Evolutionary conservation across 2,113 vertebrate genomes (phyloP), one percentile per base, ranked within the genome.

Genomic region (Marmota flaviventris): DNA sequence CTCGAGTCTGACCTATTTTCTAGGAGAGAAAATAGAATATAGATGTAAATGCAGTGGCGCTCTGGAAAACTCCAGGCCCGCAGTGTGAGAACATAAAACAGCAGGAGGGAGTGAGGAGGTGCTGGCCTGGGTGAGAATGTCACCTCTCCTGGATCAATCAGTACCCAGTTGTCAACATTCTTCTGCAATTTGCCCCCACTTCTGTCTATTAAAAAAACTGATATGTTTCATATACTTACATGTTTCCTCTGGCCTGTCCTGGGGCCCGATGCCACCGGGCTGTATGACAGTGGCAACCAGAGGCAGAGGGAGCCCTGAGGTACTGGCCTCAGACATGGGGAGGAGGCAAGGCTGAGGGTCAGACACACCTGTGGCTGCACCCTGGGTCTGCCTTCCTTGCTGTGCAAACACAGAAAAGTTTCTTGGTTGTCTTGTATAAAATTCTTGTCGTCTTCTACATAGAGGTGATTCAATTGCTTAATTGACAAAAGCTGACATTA

Each of bases 1-100:
- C 85, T 96, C 85, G 91, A 85, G 34, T 96, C 94, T 97, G 97
- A 97, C 97, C 97, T 96, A 97, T 95, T 98, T 98, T 98, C 93
- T 56, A 81, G 83, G 91, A 94, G 85, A 97, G 89, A 97, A 98
- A 98, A 98, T 98, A 98, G 97, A 97, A 96, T 93, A 97, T 84
- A 89, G 93, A 98, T 96, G 96, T 87, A 85, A 97, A 93, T 91
- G 94, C 96, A 91, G 89, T 93, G 89, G 88, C 1, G 4, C 93
- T 97, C 96, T 96, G 96, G 94, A 97, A 97, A 98, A 94, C 91
- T 91, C 83, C 93, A 93, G 82, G 93, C 97, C 61, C 89, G 89
- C 77, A 86, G 95, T 34, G 78, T 95, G 91, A 95, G 95, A 94
- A 98, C 91, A 94, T 95, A 76, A 97, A 93, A 82, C 86, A 93